phyloP scores from a whole-genome alignment of 2,888 invertebrate genomes.

The Leptogaster cylindrica region DNA sequence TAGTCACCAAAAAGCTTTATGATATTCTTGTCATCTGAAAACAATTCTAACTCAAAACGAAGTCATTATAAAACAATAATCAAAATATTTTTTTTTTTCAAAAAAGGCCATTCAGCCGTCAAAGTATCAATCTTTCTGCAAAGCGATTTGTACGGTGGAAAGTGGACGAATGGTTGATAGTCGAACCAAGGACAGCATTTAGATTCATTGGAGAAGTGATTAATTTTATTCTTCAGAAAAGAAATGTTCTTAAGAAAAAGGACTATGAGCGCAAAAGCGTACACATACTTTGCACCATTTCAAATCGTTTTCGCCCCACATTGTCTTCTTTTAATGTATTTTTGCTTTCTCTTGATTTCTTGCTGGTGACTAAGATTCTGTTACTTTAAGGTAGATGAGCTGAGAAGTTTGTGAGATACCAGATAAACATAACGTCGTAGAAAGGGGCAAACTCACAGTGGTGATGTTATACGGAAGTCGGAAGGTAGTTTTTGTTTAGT shows the following conservation, averaged over 20 bases:
- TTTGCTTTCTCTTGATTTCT: conserved; percentile 23
- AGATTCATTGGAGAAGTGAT: conserved; percentile 44
- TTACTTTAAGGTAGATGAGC: conserved; percentile 41
- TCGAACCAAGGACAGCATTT: conserved; percentile 25
- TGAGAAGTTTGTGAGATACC: conserved; percentile 2
- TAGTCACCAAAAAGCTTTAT: no score
- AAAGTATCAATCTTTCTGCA: conserved; percentile 40
- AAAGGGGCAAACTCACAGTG: not conserved
- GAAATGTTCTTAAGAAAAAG: conserved; percentile 13
- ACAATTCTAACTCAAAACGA: no score
- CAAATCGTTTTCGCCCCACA: conserved; percentile 25
- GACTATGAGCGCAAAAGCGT: conserved; percentile 39
- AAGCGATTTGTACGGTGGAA: conserved; percentile 36
- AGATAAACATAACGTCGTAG: not conserved
- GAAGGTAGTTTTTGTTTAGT: conserved; percentile 32
- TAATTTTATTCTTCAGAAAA: conserved; percentile 31
- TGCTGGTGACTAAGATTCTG: conserved; percentile 41
- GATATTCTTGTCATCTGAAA: no score
- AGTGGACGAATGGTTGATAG: conserved; percentile 43
- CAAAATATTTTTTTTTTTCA: no score
- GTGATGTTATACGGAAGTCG: not conserved
- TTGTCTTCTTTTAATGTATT: conserved; percentile 39
- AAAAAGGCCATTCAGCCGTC: conserved; percentile 31
- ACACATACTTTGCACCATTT: not conserved
- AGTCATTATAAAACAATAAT: no score